These are phyloP conservation scores for Ectropis crepuscularia DNA, from an alignment of 2,888 invertebrate genomes.

Conservation along the genomic window DNA sequence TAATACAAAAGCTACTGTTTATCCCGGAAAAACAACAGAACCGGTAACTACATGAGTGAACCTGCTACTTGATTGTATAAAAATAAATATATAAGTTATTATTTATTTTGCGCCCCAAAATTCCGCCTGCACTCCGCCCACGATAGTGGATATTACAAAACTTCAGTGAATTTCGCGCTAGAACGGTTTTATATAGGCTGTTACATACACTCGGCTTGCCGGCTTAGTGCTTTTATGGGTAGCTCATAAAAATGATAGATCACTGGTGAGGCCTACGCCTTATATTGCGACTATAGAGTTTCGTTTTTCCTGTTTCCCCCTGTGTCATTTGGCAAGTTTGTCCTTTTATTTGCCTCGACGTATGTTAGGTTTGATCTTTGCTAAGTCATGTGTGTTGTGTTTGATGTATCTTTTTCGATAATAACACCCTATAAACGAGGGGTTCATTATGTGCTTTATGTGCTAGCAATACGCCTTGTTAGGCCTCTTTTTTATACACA, in stretches of 20 bases:
- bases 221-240: constrained; percentile 74
- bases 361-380: constrained; percentile 16
- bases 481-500: too few species aligned
- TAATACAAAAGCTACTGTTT: too few species aligned
- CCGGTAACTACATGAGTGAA: too few species aligned
- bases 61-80: neutral
- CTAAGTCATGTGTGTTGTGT: constrained; percentile 1
- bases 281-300: constrained; percentile 34
- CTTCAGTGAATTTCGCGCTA: constrained; percentile 69
- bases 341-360: constrained; percentile 17
- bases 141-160: constrained; percentile 63
- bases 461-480: too few species aligned
- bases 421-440: too few species aligned
- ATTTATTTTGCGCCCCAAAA: constrained; percentile 4
- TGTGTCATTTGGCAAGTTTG: constrained; percentile 20
- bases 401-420: neutral
- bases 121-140: constrained; percentile 5
- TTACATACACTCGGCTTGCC: constrained; percentile 78
- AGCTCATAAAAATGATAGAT: constrained; percentile 81
- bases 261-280: constrained; percentile 50
- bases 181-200: constrained; percentile 78
- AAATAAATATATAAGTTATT: neutral
- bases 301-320: constrained; percentile 27
- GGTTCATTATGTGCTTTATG: too few species aligned
- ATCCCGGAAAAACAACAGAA: too few species aligned